Evolutionary conservation across 2,113 vertebrate genomes (phyloP).

Genomic region (Centropus unirufus): DNA sequence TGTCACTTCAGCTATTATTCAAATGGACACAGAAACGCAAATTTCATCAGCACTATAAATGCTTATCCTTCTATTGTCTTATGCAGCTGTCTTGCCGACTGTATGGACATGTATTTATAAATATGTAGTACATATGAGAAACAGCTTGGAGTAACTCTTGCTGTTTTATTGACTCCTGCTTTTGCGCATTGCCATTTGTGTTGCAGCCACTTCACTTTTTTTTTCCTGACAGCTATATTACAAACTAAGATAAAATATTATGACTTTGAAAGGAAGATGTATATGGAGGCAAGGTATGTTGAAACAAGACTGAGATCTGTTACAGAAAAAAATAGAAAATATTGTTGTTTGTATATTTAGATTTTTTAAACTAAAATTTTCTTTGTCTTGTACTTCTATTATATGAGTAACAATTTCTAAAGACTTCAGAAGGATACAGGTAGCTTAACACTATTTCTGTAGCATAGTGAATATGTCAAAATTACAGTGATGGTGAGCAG

Average conservation of each 20-base stretch:
- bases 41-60: background rate
- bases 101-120: background rate
- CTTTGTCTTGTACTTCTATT: background rate
- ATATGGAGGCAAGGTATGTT: background rate
- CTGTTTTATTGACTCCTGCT: background rate
- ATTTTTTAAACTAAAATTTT: background rate
- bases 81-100: background rate
- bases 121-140: background rate
- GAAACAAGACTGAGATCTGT: background rate
- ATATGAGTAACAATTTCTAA: fast-evolving
- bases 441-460: background rate
- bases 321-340: background rate
- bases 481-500: background rate
- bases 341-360: background rate
- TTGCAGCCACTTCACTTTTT: background rate
- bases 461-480: background rate
- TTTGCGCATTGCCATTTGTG: background rate
- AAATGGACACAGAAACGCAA: background rate
- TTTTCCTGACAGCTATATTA: background rate
- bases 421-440: background rate
- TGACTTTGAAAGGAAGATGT: background rate
- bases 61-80: background rate
- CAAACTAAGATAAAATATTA: background rate
- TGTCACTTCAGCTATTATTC: conserved; percentile 30
- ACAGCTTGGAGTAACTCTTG: conserved; percentile 14